These are phyloP conservation scores for Spheniscus humboldti DNA, from an alignment of 2,797 vertebrate species.

Conservation along the genomic window DNA sequence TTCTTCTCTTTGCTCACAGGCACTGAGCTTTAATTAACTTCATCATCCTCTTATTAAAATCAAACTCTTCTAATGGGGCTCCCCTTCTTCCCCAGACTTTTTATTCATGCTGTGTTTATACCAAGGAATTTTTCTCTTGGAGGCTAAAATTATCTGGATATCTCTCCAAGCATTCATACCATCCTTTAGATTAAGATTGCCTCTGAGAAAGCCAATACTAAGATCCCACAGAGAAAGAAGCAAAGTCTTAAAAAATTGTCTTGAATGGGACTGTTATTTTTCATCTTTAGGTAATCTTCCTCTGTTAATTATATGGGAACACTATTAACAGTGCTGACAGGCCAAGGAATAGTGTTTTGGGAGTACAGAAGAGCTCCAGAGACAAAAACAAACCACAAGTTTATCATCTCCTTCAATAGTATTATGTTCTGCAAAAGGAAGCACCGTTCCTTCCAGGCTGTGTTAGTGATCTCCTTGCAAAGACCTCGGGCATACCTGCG, in stretches of 20 bases:
- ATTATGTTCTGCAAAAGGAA: background rate
- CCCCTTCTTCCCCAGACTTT: background rate
- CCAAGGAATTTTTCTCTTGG: background rate
- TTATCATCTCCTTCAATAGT: background rate
- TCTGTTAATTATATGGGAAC: background rate
- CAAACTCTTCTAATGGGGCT: slow-evolving; percentile 27
- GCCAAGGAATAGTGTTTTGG: background rate
- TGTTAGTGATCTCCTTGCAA: background rate
- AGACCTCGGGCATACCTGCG: background rate
- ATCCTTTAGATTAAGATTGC: background rate
- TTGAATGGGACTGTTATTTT: background rate
- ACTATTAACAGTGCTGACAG: background rate
- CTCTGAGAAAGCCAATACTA: background rate
- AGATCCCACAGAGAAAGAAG: background rate
- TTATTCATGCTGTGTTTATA: background rate
- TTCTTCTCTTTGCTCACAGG: background rate
- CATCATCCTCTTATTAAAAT: slow-evolving; percentile 59
- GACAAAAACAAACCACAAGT: background rate
- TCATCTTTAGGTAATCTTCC: background rate
- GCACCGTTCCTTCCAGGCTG: background rate
- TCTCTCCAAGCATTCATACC: background rate
- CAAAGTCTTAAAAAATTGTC: background rate
- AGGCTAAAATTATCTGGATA: background rate
- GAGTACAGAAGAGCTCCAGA: background rate
- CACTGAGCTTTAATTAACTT: slow-evolving; percentile 64